Evolutionary conservation across 2,888 invertebrate species (phyloP).

Genomic region (Diadromus collaris): DNA sequence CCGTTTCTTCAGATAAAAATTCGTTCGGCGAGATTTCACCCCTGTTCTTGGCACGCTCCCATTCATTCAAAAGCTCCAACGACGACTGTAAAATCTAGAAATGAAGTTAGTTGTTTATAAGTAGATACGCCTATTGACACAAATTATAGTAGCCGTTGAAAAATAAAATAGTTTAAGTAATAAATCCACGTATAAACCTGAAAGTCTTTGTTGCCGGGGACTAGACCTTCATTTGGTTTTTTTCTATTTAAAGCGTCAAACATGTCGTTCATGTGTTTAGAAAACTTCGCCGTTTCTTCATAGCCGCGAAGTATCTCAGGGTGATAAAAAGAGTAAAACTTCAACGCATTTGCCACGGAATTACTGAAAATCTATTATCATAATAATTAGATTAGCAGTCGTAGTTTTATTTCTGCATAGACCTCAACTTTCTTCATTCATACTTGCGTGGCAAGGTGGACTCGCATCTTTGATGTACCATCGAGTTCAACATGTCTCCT

Average conservation of each 20-base stretch:
- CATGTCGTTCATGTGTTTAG: slow-evolving; percentile 34
- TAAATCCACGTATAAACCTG: too few species aligned
- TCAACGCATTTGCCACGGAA: slow-evolving; percentile 44
- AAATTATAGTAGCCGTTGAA: too few species aligned
- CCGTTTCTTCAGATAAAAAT: slow-evolving; percentile 27
- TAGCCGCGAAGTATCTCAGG: slow-evolving; percentile 31
- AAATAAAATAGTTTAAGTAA: too few species aligned
- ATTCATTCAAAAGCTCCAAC: background rate
- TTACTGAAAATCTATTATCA: slow-evolving; percentile 51
- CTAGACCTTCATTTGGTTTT: slow-evolving; percentile 6
- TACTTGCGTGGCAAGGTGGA: slow-evolving; percentile 55
- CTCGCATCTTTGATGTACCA: slow-evolving; percentile 52
- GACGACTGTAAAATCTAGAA: background rate
- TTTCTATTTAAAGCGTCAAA: slow-evolving; percentile 30
- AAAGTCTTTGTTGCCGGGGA: too few species aligned
- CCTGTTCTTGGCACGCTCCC: background rate
- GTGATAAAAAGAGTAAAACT: slow-evolving; percentile 30
- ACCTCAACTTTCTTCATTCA: background rate
- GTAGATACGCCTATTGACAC: too few species aligned
- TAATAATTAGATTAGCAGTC: too few species aligned
- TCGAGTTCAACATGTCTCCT: slow-evolving; percentile 39
- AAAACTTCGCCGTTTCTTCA: slow-evolving; percentile 49
- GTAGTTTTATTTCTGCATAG: too few species aligned
- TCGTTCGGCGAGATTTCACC: slow-evolving; percentile 21
- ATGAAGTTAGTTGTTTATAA: background rate